Conservation (phyloP, 2,113 vertebrate genomes). For the Tragelaphus buxtoni region DNA sequence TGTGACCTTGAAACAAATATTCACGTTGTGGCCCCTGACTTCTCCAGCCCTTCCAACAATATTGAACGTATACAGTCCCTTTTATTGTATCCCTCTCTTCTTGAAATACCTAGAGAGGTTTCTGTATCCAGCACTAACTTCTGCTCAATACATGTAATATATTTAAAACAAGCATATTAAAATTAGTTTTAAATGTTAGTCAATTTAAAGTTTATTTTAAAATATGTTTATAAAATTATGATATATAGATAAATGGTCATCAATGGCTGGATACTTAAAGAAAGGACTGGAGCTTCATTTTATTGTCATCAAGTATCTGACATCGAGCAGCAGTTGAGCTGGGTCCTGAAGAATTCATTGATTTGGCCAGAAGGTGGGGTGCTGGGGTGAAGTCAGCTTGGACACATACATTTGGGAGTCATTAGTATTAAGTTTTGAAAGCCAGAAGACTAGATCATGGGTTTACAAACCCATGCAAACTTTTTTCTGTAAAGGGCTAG, state of each 20-base stretch:
- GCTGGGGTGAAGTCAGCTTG: background rate
- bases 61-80: background rate
- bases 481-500: background rate
- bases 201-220: background rate
- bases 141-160: background rate
- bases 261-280: background rate
- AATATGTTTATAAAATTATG: background rate
- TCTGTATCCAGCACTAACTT: background rate
- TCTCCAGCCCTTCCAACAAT: background rate
- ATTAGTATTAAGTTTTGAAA: background rate
- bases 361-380: background rate
- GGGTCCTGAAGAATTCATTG: background rate
- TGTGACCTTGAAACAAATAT: background rate
- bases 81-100: background rate
- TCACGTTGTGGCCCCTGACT: background rate
- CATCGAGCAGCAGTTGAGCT: background rate
- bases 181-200: background rate
- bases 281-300: background rate
- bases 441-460: background rate
- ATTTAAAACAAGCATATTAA: background rate
- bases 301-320: background rate
- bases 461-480: background rate
- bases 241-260: background rate
- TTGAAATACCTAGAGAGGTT: background rate
- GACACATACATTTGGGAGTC: background rate